Evolutionary conservation across 2,888 invertebrate genomes (phyloP), one percentile per base, ranked within the genome.

Genomic region (Noctua janthina): DNA sequence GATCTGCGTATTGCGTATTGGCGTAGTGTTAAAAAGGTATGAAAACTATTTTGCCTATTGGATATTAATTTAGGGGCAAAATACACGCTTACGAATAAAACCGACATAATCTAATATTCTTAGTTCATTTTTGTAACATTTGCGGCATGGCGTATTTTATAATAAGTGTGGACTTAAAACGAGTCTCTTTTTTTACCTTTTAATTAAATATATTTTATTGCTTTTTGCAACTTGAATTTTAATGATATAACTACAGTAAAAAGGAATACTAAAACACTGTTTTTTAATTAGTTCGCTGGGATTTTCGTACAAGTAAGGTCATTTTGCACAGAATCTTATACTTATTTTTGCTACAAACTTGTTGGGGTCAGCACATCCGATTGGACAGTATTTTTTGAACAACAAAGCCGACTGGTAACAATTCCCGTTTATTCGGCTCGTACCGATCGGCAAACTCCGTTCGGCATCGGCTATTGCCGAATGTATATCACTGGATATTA

Each of bases 121-220:
- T 69, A 77, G 73, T 85, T 72, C 64, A 54, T 74, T 78, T 71
- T 20, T 64, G 29, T 81, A 62, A 70, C 35, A 43, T 67, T 67
- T 66, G 51, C 46, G 17, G 59, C 71, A 67, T 64, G 67, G 70
- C 84, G 62, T 69, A 76, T 51, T 56, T 68, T 43, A 56, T 46
- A 7, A 68, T 68, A 66, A 49, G 70, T 79, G 75, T 77, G 75
- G 68, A 68, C 51, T 74, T 74, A 71, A 74, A 81, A 83, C 69
- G 72, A 77, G 64, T 74, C 67, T 71, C 5, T 72, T 75, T 79
- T 69, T 68, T 80, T 69, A 79, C 54, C 46, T 35, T 78, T 76
- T 77, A 39, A 54, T 78, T 85, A 85, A 87, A 90, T 84, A 89
- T 73, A 76, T 84, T 85, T 87, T 89, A 89, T 88, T 89, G 88